Percentiles rank a stretch among this genome's conserved stretches.
Evolutionary conservation across 2,888 invertebrate genomes (phyloP).

Genomic region (Epinotia ramella): DNA sequence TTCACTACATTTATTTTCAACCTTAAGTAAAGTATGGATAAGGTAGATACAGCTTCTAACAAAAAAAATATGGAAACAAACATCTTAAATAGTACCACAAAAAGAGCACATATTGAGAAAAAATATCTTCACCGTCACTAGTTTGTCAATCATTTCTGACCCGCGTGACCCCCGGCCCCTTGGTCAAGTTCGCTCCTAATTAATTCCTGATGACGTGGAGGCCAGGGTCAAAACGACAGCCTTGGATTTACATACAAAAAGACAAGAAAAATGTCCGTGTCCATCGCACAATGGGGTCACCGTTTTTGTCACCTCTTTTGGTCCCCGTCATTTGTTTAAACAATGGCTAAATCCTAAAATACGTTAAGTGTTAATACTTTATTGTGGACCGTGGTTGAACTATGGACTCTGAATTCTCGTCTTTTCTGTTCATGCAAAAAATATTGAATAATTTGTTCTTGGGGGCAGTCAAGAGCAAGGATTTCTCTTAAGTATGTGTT

Average conservation of each 20-base stretch:
- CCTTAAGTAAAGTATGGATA: background rate
- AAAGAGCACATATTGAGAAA: conserved; percentile 55
- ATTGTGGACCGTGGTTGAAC: conserved; percentile 35
- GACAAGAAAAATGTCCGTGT: conserved; percentile 71
- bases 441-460: conserved; percentile 6
- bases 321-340: conserved; percentile 39
- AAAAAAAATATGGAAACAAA: background rate
- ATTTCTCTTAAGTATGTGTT: background rate
- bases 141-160: conserved; percentile 72
- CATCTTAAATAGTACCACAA: background rate
- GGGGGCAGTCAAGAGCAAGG: conserved; percentile 11
- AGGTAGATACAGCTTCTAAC: background rate
- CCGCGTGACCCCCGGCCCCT: conserved; percentile 62
- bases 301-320: conserved; percentile 66
- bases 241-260: conserved; percentile 78
- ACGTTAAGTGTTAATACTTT: conserved; percentile 18
- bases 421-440: conserved; percentile 1
- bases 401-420: conserved; percentile 20
- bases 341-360: conserved; percentile 41
- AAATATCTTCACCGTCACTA: conserved; percentile 60
- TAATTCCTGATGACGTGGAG: conserved; percentile 71
- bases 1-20: background rate
- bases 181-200: conserved; percentile 82
- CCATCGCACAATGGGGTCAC: conserved; percentile 62
- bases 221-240: conserved; percentile 62